phyloP scores from a whole-genome alignment of 2,888 invertebrate genomes.

The Steinernema carpocapsae region DNA sequence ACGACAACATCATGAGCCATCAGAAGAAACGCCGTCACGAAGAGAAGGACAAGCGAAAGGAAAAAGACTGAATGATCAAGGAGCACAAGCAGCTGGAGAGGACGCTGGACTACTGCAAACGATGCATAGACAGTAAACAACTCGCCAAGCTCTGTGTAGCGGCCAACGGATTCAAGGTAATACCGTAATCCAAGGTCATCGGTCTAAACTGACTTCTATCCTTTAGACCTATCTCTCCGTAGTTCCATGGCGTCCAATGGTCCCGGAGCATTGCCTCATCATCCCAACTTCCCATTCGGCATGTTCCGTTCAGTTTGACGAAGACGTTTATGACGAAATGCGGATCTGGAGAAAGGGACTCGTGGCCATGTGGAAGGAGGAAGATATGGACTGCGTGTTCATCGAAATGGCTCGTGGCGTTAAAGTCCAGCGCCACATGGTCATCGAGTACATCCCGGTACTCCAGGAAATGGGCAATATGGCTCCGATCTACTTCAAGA shows the following conservation, averaged over 20 bases:
- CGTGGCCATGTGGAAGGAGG: slow-evolving; percentile 79
- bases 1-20: slow-evolving; percentile 55
- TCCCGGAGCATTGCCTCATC: slow-evolving; percentile 83
- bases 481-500: slow-evolving; percentile 95
- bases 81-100: slow-evolving; percentile 78
- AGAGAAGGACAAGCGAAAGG: slow-evolving; percentile 54
- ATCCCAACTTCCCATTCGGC: slow-evolving; percentile 82
- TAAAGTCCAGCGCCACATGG: slow-evolving; percentile 81
- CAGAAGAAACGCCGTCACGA: slow-evolving; percentile 49
- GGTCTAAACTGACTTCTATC: neutral
- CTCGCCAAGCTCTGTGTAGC: slow-evolving; percentile 85
- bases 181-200: neutral
- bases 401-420: slow-evolving; percentile 84
- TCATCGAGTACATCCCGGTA: slow-evolving; percentile 86
- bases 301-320: slow-evolving; percentile 84
- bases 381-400: slow-evolving; percentile 82
- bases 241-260: slow-evolving; percentile 81
- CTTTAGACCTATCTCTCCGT: slow-evolving; percentile 79
- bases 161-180: slow-evolving; percentile 80
- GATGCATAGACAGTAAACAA: slow-evolving; percentile 82
- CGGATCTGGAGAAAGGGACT: slow-evolving; percentile 80
- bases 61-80: slow-evolving; percentile 49
- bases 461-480: slow-evolving; percentile 82
- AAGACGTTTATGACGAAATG: slow-evolving; percentile 91
- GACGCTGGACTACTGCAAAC: slow-evolving; percentile 80